A percentile compares a stretch with the other conserved stretches of the same genome.
Evolutionary conservation across 1,140 invertebrate genomes (phyloP).

Genomic region (Catajapyx aquilonaris): DNA sequence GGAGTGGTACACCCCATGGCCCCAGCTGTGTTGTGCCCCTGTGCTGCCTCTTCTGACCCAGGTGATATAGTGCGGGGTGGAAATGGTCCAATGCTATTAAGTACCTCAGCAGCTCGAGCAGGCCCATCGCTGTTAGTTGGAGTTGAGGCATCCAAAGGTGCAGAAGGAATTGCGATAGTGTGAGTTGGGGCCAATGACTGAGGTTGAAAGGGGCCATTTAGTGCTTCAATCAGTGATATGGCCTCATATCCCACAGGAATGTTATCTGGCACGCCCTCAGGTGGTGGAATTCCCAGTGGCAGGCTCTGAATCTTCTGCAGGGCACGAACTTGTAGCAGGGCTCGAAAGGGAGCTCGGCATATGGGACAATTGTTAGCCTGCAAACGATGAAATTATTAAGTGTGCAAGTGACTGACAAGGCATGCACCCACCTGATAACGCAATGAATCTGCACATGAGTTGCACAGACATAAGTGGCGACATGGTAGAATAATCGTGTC

Average conservation of each 20-base stretch:
- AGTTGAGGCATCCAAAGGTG: too few relatives aligned
- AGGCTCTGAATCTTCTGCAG: conserved; percentile 48
- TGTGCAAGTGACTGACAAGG: not conserved
- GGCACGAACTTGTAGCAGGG: conserved; percentile 85
- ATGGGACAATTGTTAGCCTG: conserved; percentile 96
- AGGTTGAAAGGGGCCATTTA: conserved; percentile 73
- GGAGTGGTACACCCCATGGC: too few relatives aligned
- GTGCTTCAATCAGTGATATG: conserved; percentile 86
- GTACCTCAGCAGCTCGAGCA: conserved; percentile 38
- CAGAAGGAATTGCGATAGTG: conserved; percentile 6
- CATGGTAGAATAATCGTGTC: conserved; percentile 97
- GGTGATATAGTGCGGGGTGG: conserved; percentile 2
- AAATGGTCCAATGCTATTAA: conserved; percentile 30
- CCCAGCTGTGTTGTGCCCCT: too few relatives aligned
- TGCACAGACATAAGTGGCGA: conserved; percentile 91
- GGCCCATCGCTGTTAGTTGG: too few relatives aligned
- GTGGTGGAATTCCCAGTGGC: conserved; percentile 20
- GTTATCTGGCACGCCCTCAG: conserved; percentile 42
- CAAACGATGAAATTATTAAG: conserved; percentile 6
- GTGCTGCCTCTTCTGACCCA: too few relatives aligned
- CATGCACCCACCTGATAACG: conserved; percentile 41
- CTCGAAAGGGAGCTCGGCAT: conserved; percentile 89
- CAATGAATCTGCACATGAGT: conserved; percentile 88
- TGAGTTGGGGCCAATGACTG: conserved; percentile 29
- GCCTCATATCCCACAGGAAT: conserved; percentile 85